phyloP scores from a whole-genome alignment of 2,888 invertebrate species.

The Sylvicola cinctus region DNA sequence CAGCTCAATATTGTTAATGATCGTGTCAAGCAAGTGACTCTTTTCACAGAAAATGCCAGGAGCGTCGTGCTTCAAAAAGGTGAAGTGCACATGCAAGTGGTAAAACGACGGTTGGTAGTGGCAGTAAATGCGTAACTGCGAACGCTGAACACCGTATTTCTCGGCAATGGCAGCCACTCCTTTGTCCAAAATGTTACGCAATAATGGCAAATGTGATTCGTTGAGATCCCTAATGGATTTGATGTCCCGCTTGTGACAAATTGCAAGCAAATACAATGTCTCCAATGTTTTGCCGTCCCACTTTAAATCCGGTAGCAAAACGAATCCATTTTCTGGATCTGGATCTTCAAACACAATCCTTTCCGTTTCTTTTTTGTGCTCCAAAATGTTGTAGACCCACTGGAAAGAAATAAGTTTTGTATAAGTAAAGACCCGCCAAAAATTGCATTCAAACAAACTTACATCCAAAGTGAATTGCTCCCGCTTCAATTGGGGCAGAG shows the following conservation, averaged over 20 bases:
- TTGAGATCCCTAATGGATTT: constrained; percentile 72
- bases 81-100: constrained; percentile 89
- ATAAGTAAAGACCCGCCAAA: constrained; percentile 1
- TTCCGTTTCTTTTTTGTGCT: constrained; percentile 76
- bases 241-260: constrained; percentile 50
- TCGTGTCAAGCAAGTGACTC: constrained; percentile 68
- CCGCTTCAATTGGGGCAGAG: constrained; percentile 50
- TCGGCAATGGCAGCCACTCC: constrained; percentile 54
- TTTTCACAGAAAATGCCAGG: constrained; percentile 69
- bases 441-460: constrained; percentile 9
- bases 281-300: constrained; percentile 70
- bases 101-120: constrained; percentile 97
- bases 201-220: constrained; percentile 51
- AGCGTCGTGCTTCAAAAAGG: constrained; percentile 55
- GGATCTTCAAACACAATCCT: constrained; percentile 66
- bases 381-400: constrained; percentile 96
- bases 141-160: constrained; percentile 48
- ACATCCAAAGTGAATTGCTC: constrained; percentile 67
- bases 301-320: constrained; percentile 84
- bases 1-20: constrained; percentile 78
- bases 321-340: constrained; percentile 55
- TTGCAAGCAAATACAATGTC: constrained; percentile 67
- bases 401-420: constrained; percentile 17
- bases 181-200: constrained; percentile 60
- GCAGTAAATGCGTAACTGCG: constrained; percentile 62